Evolutionary conservation across 2,888 invertebrate species (phyloP), one percentile per base, ranked within the genome.

Genomic region (Tetanocera ferruginea): DNA sequence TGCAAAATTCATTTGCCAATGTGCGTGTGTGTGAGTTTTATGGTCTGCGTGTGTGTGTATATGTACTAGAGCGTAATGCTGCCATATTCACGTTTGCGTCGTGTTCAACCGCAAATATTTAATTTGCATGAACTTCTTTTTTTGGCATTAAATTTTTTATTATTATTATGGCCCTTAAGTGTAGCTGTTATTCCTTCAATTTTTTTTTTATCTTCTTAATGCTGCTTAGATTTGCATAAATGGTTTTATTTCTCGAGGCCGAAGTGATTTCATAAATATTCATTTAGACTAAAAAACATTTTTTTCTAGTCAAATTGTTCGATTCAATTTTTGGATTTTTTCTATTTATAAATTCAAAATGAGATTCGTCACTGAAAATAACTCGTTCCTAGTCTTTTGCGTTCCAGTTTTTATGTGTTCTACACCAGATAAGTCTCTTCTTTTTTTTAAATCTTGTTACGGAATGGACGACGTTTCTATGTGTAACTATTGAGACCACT

Each of bases 231-330:
- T 86, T 86, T 84, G 83, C 85, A 85, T 85, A 83, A 83, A 84
- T 81, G 84, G 80, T 84, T 84, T 83, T 83, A 85, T 84, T 81
- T 81, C 84, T 84, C 83, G 83, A 86, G 83, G 83, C 86, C 83
- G 83, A 84, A 83, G 82, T 83, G 83, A 80, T 75, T 80, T 80
- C 80, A 81, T 81, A 81, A 83, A 82, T 83, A 71, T 79, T 66
- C 52, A 67, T 43, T 43, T 11, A 43, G 43, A 43, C 11, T 14
- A 11, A 43, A 43, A 43, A 11, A 43, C 11, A 43, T 43, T 43
- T 1, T n/a, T 3, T 11, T 11, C 43, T 43, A 14, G 6, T 2
- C 8, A 55, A 55, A 23, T 55, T 14, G 19, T 55, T 19, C 55
- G 5, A 55, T 55, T n/a, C n/a, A 49, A 9, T 49, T 49, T 49